Evolutionary conservation across 1,140 invertebrate genomes (phyloP).

Genomic region (Leptestheria dahalacensis): DNA sequence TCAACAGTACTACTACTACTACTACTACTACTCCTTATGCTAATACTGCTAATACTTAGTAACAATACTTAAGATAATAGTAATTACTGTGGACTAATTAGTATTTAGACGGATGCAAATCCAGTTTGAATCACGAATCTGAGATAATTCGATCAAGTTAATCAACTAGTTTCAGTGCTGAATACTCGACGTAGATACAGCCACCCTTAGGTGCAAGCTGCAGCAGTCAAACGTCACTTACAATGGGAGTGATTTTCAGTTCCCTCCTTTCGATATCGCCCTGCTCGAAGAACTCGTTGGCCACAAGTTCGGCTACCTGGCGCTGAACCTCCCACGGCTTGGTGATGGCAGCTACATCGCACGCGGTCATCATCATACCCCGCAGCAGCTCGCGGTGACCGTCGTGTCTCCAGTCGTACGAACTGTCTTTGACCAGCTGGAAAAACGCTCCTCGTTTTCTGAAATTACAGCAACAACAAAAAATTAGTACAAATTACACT

Average conservation of each 20-base stretch:
- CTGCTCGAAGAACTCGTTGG: conserved; percentile 90
- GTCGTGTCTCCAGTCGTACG: conserved; percentile 49
- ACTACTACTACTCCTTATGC: no score
- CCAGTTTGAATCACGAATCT: no score
- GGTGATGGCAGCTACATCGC: conserved; percentile 86
- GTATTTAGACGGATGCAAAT: no score
- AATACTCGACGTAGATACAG: no score
- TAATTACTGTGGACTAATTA: no score
- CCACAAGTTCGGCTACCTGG: conserved; percentile 73
- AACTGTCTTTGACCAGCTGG: conserved; percentile 41
- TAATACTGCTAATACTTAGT: no score
- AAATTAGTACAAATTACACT: neutral
- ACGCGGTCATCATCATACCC: conserved; percentile 93
- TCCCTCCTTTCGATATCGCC: conserved; percentile 79
- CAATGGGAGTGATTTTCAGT: conserved; percentile 70
- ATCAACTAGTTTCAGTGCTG: conserved; percentile 3
- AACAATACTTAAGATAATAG: no score
- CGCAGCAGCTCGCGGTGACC: conserved; percentile 61
- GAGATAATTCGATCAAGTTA: neutral
- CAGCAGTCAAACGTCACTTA: no score
- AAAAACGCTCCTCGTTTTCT: conserved; percentile 72
- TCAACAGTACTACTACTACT: no score
- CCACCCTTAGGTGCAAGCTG: no score
- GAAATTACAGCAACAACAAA: conserved; percentile 20
- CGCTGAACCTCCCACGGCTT: conserved; percentile 92